Base-by-base conservation (phyloP, 1,140 invertebrate species). In the Antheraea pernyi region DNA sequence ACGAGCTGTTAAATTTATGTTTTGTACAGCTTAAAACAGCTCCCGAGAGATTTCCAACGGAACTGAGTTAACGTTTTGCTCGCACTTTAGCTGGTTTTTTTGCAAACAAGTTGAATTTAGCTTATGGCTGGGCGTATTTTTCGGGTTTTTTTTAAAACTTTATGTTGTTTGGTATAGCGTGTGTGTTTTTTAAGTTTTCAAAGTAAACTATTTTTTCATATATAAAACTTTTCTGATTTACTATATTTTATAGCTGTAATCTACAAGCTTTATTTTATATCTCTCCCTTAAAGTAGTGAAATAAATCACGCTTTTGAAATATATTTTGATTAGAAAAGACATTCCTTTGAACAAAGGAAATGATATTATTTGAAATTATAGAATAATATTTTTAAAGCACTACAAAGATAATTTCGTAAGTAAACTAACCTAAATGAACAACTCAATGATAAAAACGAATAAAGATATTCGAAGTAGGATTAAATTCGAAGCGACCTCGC, bases 1-100 rank as follows among this genome's bases (percentile, higher is more conserved):
- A 86, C 83, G 82, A 85, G 82, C 85, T 84, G 78, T 80, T 79
- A 83, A 90, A 87, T 87, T 85, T 85, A 88, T 85, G 83, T 86
- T 85, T 85, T 80, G 77, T 83, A 67, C 79, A 81, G 83, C 83
- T 89, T 84, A 88, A 89, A 89, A 86, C 82, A 83, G 77, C 81
- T 81, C 85, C 80, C 82, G 65, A 74, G 86, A 81, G 82, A 85
- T 84, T 86, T 78, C 70, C 78, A 76, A 81, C 81, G 72, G 77
- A 88, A 84, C 85, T 80, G 72, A 87, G 80, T 85, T 87, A 82
- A 78, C 78, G 77, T 88, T 86, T 84, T 80, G 74, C 74, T 79
- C 82, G 80, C 75, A 73, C 72, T 84, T 77, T 71, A 75, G 71
- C 72, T 80, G 71, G 46, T 13, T 59, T 77, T 85, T 83, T 83